Base-by-base conservation (phyloP, 2,797 vertebrate species). In the Spondyliosoma cantharus region DNA sequence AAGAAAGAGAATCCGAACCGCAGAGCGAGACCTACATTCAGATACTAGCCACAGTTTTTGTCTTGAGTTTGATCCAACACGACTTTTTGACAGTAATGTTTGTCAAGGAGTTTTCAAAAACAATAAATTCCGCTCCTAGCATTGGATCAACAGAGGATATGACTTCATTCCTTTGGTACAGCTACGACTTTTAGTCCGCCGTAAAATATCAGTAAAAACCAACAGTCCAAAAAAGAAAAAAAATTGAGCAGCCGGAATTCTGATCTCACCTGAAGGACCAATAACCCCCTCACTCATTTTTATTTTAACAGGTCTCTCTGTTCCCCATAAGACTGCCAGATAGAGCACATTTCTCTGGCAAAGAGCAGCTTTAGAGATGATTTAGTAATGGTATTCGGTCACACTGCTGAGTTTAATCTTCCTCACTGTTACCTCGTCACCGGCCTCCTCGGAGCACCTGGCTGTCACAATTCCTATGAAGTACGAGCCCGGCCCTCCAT, bases 381-480 rank as follows among this genome's bases (percentile, higher is more conserved):
- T 92, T 91, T 87, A 90, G 70, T 64, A 19, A 80, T 42, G 72
- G 46, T 56, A 45, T 82, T 88, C 59, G 75, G 86, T 83, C 86
- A 88, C 83, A 61, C 74, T 27, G 74, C 75, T 48, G 66, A 54
- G 65, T 89, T 90, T 91, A 89, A 90, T 90, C 87, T 76, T 82
- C 86, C 68, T 81, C 78, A 25, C 74, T 42, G 63, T 87, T 77
- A 84, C 80, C 82, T 80, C 24, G 48, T 82, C 76, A 57, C 69
- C 7, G 27, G 54, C 56, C 71, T 65, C 46, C 29, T 66, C 57
- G 3, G 61, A 65, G 66, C 82, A 57, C 63, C 67, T 25, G 60
- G 73, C 83, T 88, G 78, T 87, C 87, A 83, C 64, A 71, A 24
- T 27, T 43, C 53, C 75, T 43, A 52, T 91, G 69, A 90, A 85